phyloP scores from a whole-genome alignment of 2,888 invertebrate species.

The Chrysina gloriosa region DNA sequence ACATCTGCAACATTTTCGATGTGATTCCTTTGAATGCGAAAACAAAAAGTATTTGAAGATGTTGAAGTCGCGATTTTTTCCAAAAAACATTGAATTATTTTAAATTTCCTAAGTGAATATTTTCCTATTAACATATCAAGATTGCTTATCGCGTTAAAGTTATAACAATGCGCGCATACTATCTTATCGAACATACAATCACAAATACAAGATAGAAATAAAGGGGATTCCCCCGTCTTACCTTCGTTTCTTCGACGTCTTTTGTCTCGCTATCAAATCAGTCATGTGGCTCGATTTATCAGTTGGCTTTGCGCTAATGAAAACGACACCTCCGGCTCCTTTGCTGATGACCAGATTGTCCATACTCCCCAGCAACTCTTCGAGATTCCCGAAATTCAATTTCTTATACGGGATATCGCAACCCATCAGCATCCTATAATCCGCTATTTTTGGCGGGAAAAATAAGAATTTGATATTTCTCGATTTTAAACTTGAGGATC shows the following conservation, averaged over 20 bases:
- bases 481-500: neutral
- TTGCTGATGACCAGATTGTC: slow-evolving; percentile 70
- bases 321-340: slow-evolving; percentile 65
- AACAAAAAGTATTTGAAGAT: no score
- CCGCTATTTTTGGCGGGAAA: slow-evolving; percentile 65
- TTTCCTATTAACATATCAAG: neutral
- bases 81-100: no score
- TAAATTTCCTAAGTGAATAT: neutral
- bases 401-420: slow-evolving; percentile 72
- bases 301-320: slow-evolving; percentile 70
- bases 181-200: neutral
- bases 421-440: slow-evolving; percentile 74
- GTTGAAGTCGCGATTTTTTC: no score
- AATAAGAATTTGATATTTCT: slow-evolving; percentile 6
- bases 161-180: no score
- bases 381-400: slow-evolving; percentile 71
- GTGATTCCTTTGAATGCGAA: no score
- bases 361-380: slow-evolving; percentile 71
- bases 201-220: neutral
- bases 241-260: slow-evolving; percentile 48
- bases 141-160: no score
- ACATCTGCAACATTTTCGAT: no score
- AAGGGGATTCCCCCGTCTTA: slow-evolving; percentile 20
- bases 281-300: slow-evolving; percentile 72
- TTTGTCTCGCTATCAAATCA: slow-evolving; percentile 62